phyloP scores from a whole-genome alignment of 2,113 vertebrate species.

The Rhinolophus sinicus region DNA sequence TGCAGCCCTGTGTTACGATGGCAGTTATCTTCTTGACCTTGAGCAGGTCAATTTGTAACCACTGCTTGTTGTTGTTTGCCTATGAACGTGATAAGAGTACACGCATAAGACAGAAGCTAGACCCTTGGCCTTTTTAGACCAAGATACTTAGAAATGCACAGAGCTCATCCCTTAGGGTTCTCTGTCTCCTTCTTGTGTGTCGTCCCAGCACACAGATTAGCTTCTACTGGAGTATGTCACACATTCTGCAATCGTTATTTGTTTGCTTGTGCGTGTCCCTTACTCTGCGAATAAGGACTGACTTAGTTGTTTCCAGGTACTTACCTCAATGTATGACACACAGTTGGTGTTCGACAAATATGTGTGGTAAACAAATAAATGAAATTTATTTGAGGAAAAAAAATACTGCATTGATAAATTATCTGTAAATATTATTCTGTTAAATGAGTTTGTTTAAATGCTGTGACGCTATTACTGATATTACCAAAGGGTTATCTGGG shows the following conservation, averaged over 20 bases:
- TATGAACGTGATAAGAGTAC: slow-evolving; percentile 71
- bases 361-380: not conserved
- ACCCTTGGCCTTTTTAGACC: not conserved
- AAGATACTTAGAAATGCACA: not conserved
- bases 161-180: not conserved
- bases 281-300: not conserved
- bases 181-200: not conserved
- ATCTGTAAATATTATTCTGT: slow-evolving; percentile 17
- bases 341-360: not conserved
- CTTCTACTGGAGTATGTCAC: not conserved
- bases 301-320: not conserved
- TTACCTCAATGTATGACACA: not conserved
- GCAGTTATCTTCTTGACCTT: slow-evolving; percentile 93
- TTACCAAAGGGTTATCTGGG: not conserved
- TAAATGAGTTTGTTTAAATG: not conserved
- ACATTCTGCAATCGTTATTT: not conserved
- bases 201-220: not conserved
- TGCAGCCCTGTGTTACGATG: slow-evolving; percentile 93
- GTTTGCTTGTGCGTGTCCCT: not conserved
- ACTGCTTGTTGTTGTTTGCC: slow-evolving; percentile 90
- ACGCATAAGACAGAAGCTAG: not conserved
- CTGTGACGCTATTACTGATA: not conserved
- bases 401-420: not conserved
- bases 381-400: slow-evolving; percentile 39
- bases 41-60: slow-evolving; percentile 94